Evolutionary conservation across 1,140 invertebrate genomes (phyloP), one percentile per base, ranked within the genome.

Genomic region (Coptotermes formosanus): DNA sequence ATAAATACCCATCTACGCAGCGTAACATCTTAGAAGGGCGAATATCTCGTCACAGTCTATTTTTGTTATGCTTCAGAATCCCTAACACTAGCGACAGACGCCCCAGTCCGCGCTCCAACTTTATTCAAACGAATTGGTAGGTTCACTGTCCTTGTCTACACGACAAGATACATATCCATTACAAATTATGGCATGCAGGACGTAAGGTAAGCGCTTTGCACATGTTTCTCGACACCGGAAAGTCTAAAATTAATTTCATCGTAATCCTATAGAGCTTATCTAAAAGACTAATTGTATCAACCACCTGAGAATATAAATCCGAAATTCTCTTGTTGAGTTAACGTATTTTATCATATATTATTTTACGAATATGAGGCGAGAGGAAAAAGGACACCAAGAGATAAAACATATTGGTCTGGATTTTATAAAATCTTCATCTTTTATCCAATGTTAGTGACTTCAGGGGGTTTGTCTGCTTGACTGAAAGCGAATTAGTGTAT

Each of bases 351-450:
- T 75, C 8, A n/a, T n/a, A n/a, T n/a, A n/a, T 75, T 75, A 8
- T 75, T 30, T 75, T 30, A 55, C 64, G 25, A 75, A 75, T 75
- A 75, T 3, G 19, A 55, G 14, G 52, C 52, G 2, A 21, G 52
- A 21, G 52, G n/a, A 19, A 84, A 21, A 4, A 16, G 38, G 7
- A 84, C 55, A 19, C 30, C 7, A 30, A 84, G 21, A 1, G n/a
- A 55, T 84, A 55, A 8, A 84, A 84, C 48, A 84, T 3, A 84
- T 84, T 84, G 83, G 52, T 16, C 30, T 11, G 0, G 83, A 23
- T 38, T 84, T 84, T 55, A 55, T 45, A 38, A 38, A 84, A 84
- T 84, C 45, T 84, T 23, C n/a, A 55, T 84, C 64, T 84, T 84
- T 16, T 55, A 84, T 84, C 48, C 48, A 45, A 38, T 38, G 38